Conservation (phyloP, 2,113 vertebrate genomes). For the Hydrochoerus hydrochaeris region DNA sequence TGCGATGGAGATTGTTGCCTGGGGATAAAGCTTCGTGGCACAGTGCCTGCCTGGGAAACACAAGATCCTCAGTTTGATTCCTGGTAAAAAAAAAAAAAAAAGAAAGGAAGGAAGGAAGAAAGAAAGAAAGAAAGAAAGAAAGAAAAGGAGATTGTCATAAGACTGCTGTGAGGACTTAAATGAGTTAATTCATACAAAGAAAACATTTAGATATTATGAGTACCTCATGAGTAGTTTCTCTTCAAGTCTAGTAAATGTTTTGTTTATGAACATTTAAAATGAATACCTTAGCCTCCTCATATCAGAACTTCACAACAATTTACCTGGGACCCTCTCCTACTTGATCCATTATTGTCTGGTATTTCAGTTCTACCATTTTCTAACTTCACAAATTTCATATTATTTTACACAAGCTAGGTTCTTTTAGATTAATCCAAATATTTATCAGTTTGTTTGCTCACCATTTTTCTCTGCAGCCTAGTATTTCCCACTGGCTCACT, state of each 20-base stretch:
- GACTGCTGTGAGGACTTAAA: not conserved
- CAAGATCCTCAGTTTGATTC: too few species aligned
- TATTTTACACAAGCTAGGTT: not conserved
- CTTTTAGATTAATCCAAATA: not conserved
- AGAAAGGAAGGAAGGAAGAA: too few species aligned
- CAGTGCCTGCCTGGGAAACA: too few species aligned
- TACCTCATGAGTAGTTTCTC: not conserved
- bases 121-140: too few species aligned
- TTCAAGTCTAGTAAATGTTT: not conserved
- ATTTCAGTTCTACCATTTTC: not conserved
- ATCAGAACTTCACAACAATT: not conserved
- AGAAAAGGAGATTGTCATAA: slow-evolving; percentile 15
- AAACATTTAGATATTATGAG: not conserved
- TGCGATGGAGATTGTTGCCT: not conserved
- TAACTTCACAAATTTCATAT: not conserved
- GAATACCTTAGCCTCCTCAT: not conserved
- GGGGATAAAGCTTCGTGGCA: too few species aligned
- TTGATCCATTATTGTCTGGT: not conserved
- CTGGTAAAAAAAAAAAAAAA: too few species aligned
- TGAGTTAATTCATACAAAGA: not conserved
- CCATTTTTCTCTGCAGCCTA: not conserved
- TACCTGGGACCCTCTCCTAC: not conserved
- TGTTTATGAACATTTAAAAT: not conserved
- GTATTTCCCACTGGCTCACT: not conserved
- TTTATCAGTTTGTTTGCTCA: not conserved